Evolutionary conservation across 2,888 invertebrate species (phyloP).

Genomic region (Trichopoda pennipes): DNA sequence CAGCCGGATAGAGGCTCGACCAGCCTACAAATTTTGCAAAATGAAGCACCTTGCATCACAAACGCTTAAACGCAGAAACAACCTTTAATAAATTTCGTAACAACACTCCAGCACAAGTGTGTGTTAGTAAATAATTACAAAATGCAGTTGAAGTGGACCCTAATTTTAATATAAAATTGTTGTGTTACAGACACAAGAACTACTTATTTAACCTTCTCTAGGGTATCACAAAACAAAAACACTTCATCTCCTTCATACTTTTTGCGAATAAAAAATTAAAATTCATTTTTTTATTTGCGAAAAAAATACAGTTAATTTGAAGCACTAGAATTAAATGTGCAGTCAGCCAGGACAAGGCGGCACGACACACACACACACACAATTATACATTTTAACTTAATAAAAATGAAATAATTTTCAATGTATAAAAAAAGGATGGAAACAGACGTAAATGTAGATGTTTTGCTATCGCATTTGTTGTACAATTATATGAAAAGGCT

Average conservation of each 20-base stretch:
- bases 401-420: slow-evolving; percentile 59
- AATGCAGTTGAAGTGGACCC: no score
- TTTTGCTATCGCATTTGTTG: background rate
- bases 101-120: no score
- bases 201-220: no score
- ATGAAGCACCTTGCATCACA: no score
- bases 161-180: no score
- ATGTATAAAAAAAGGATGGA: slow-evolving; percentile 24
- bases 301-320: slow-evolving; percentile 77
- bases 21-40: no score
- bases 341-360: slow-evolving; percentile 62
- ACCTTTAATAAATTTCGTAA: no score
- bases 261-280: slow-evolving; percentile 66
- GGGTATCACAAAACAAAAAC: no score
- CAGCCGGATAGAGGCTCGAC: no score
- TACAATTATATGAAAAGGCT: slow-evolving; percentile 32
- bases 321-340: slow-evolving; percentile 75
- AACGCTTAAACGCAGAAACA: no score
- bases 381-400: slow-evolving; percentile 60
- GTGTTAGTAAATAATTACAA: no score
- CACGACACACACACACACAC: slow-evolving; percentile 57
- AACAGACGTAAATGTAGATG: background rate
- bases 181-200: background rate
- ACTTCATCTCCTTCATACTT: slow-evolving; percentile 65
- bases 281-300: slow-evolving; percentile 38